Conservation (phyloP, 2,113 vertebrate genomes). For the Maccullochella peelii region DNA sequence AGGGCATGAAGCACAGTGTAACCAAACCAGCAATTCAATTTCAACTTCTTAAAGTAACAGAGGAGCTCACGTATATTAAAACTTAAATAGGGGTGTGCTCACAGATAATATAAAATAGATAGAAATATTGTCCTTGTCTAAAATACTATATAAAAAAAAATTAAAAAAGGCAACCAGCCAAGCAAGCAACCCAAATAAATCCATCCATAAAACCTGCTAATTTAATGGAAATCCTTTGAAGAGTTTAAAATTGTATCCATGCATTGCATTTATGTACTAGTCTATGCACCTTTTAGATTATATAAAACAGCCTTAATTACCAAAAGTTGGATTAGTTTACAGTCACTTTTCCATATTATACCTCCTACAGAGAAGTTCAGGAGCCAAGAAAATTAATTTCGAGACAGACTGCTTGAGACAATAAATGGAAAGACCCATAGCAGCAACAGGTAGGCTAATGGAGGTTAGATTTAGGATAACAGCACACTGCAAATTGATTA, state of each 20-base stretch:
- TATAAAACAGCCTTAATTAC: background rate
- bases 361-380: background rate
- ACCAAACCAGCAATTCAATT: constrained; percentile 63
- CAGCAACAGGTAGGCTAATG: constrained; percentile 29
- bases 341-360: background rate
- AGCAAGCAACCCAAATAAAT: background rate
- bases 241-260: background rate
- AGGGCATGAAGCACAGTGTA: constrained; percentile 44
- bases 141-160: background rate
- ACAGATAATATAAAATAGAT: background rate
- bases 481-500: background rate
- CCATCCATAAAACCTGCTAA: constrained; percentile 1
- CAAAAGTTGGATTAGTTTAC: constrained; percentile 13
- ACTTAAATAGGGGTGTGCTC: background rate
- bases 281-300: background rate
- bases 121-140: background rate
- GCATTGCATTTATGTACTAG: too few relatives aligned
- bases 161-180: background rate
- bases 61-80: background rate
- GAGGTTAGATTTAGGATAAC: background rate
- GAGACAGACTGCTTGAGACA: background rate
- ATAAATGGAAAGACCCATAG: background rate
- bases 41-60: constrained; percentile 64
- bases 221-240: background rate
- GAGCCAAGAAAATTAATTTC: constrained; percentile 6